Evolutionary conservation across 2,797 vertebrate species (phyloP), one percentile per base, ranked within the genome.

Genomic region (Hydrocynus forskahlii): DNA sequence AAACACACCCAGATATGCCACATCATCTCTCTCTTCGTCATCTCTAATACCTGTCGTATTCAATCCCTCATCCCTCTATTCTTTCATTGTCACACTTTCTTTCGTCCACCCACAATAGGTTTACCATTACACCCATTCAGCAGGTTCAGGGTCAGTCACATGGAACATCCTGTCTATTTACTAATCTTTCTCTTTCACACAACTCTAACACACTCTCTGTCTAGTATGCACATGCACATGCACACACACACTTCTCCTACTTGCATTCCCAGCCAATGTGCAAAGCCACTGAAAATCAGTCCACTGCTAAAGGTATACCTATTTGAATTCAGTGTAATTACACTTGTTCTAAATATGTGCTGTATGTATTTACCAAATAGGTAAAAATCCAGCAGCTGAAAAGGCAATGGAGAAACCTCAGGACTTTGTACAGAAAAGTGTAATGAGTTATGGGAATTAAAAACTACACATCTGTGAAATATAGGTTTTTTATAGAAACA

Each of bases 111-210:
- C 25, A 75, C 76, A 68, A 63, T 50, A 25, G 52, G 66, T 71
- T 52, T 70, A 70, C 66, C 4, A 62, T 75, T 78, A 29, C 10
- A 35, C 25, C 13, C 50, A 76, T 80, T 86, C 80, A 82, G 83
- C 77, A 80, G 77, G 80, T 84, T 69, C 40, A 1, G 19, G 38
- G 52, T 35, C 9, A 1, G 9, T 74, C 76, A 80, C 50, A 45
- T 55, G 19, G 71, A 78, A 70, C 5, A 43, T 73, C 67, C 80
- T 50, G 71, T 35, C 52, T 74, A 40, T 55, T 70, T 75, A 62
- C 35, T 29, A 19, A 54, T 19, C 48, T 59, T 48, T 54, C 62
- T 19, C 29, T 38, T 66, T 66, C 25, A 23, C 55, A 21, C 50
- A 16, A 50, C 75, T 48, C 43, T 13, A 23, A 2, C 19, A n/a